Evolutionary conservation across 1,140 invertebrate genomes (phyloP), one percentile per base, ranked within the genome.

Genomic region (Physella acuta): DNA sequence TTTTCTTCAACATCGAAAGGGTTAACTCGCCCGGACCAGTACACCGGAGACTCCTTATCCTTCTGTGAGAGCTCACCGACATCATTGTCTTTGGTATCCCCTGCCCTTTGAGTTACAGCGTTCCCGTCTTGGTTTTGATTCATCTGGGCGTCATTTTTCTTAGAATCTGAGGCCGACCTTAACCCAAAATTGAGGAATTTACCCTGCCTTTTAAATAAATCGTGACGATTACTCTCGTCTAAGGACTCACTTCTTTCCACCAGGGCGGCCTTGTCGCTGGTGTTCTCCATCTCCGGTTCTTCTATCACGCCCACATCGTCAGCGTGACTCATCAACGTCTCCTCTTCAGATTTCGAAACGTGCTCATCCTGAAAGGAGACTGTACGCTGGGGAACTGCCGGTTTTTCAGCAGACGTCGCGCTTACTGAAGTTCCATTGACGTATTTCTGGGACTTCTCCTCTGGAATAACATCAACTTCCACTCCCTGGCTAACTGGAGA

Each of bases 11-110:
- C 30, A 11, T 28, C 30, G 33, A 68, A 68, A 3, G 56, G 66
- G 39, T 60, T 68, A 14, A 39, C 34, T 31, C 65, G 28, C 4
- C 36, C 65, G 17, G 31, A 28, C 52, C 65, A 66, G 17, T 24
- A 8, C 1, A 20, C 17, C 2, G 37, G 2, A 11, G 61, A 36
- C 1, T 49, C 33, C 4, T 11, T 39, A 28, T 63, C 39, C n/a
- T 49, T 51, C 1, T 49, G n/a, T 5, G 3, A 11, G 8, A 24
- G n/a, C 2, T 37, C 3, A 4, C 30, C 33, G 26, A 20, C 61
- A 4, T 37, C 61, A 33, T 11, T 37, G 3, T 26, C 37, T 26
- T 1, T 34, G 20, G 4, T 4, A 30, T 4, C 30, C 17, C 28
- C 20, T 37, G 14, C 14, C 26, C 24, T 4, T 60, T 60, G 8